Conservation (phyloP, 2,797 vertebrate species). For the Setipinna tenuifilis region DNA sequence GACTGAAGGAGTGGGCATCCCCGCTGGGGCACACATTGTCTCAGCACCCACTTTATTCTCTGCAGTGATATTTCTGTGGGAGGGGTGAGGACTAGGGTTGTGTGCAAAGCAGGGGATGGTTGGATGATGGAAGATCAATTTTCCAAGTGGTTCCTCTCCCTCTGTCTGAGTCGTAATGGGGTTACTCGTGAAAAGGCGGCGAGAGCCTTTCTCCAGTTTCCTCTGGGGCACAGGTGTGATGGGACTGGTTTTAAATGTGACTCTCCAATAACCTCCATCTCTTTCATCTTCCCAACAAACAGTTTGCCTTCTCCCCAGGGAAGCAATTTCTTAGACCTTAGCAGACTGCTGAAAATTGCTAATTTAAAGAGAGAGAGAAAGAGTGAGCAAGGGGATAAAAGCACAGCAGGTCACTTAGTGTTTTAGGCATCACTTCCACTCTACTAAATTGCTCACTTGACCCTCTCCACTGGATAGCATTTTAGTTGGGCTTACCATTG, state of each 20-base stretch:
- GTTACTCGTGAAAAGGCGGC: neutral
- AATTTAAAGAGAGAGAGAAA: neutral
- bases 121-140: neutral
- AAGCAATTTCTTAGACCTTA: neutral
- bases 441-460: conserved; percentile 9
- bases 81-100: neutral
- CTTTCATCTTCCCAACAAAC: neutral
- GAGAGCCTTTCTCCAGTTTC: neutral
- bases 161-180: neutral
- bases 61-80: neutral
- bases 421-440: neutral
- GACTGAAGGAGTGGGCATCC: neutral
- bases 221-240: conserved; percentile 2
- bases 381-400: neutral
- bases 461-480: neutral
- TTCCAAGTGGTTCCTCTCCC: neutral
- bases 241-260: neutral
- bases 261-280: neutral
- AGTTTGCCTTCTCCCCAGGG: conserved; percentile 12
- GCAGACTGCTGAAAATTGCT: neutral
- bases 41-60: neutral
- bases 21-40: neutral
- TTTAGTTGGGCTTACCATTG: neutral
- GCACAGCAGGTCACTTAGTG: conserved; percentile 6
- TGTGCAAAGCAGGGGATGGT: neutral